Conservation (phyloP, 2,113 vertebrate genomes). For the Oncorhynchus masou region DNA sequence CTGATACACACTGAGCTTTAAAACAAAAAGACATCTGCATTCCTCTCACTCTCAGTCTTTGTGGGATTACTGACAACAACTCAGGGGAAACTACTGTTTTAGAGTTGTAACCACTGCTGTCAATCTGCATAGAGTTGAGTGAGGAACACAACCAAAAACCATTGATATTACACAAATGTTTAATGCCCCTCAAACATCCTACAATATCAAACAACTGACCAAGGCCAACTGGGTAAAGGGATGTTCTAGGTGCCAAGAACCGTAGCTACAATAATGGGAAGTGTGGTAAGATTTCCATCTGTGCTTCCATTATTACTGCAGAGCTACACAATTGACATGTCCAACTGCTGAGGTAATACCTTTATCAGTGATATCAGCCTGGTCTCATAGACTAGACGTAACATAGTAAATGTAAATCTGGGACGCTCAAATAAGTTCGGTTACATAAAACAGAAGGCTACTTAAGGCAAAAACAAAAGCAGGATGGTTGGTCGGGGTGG, state of each 20-base stretch:
- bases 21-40: constrained; percentile 39
- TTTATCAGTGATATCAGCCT: too few relatives aligned
- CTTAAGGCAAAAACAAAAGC: too few relatives aligned
- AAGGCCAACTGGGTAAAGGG: neutral
- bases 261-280: too few relatives aligned
- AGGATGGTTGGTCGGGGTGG: too few relatives aligned
- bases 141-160: neutral
- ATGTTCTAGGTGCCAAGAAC: neutral
- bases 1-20: constrained; percentile 19
- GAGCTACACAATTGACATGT: too few relatives aligned
- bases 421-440: too few relatives aligned
- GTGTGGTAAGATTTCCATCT: too few relatives aligned
- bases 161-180: neutral
- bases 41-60: constrained; percentile 46
- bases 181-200: neutral
- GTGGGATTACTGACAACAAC: constrained; percentile 20
- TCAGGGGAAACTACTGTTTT: constrained; percentile 31
- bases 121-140: neutral
- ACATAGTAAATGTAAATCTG: too few relatives aligned
- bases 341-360: too few relatives aligned
- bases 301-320: too few relatives aligned
- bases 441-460: too few relatives aligned
- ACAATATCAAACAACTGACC: neutral
- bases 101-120: constrained; percentile 36
- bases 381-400: too few relatives aligned